These are phyloP conservation scores for Rhopalosiphum maidis DNA, from an alignment of 1,140 invertebrate species.

Conservation along the genomic window DNA sequence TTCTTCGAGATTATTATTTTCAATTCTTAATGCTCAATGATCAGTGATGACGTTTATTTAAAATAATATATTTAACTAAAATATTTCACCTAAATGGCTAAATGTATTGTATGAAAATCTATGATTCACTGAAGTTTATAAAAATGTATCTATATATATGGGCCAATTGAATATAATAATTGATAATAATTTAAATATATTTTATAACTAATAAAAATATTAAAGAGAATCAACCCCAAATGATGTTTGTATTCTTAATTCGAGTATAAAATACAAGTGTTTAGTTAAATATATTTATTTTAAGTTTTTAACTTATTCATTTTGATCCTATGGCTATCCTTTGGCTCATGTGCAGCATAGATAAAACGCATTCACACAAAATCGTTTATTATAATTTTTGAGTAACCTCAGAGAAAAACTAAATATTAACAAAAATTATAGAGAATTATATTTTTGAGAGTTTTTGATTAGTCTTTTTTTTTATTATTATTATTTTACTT, in stretches of 20 bases:
- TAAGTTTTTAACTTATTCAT: background rate
- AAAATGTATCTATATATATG: background rate
- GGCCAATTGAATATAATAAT: background rate
- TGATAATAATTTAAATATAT: background rate
- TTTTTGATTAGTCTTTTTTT: no score
- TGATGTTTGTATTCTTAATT: background rate
- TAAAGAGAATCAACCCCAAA: background rate
- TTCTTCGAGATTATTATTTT: no score
- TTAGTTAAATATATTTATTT: background rate
- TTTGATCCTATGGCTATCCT: no score
- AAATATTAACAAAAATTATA: no score
- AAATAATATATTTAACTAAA: background rate
- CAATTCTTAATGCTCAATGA: no score
- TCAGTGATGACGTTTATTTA: no score
- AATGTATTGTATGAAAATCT: no score
- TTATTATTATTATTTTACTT: background rate
- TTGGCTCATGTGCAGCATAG: no score
- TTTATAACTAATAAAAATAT: background rate
- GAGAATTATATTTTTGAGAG: background rate
- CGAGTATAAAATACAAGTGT: background rate
- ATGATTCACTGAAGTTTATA: background rate
- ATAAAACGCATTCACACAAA: background rate
- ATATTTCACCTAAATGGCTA: background rate
- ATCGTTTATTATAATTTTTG: background rate
- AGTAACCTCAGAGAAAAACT: background rate